Base-by-base conservation (phyloP, 2,888 invertebrate genomes). In the Dasysyrphus tricinctus region DNA sequence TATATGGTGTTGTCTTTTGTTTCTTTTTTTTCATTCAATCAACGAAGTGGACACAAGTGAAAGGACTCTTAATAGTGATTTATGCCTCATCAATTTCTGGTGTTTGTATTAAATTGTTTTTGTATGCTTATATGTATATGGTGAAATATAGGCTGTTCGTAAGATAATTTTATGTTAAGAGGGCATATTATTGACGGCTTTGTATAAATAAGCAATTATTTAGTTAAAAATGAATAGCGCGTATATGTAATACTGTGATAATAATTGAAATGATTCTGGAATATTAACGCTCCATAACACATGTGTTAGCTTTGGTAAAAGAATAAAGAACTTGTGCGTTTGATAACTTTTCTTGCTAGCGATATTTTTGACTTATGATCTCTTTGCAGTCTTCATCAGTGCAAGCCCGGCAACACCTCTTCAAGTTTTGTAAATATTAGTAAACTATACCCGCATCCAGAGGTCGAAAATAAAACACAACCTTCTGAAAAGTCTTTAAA, bases 91-190 rank as follows among this genome's bases (percentile, higher is more conserved):
- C 16, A 49, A 37, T 8, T 67, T 34, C 19, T 7, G 8, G 37
- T 67, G 49, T 67, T n/a, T 44, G 34, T 37, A 16, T 49, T 49
- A 37, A 47, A 49, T 67, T 24, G n/a, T 63, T 63, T 44, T 14
- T 49, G 14, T 8, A 37, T 67, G 19, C 5, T 34, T 49, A 67
- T 49, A 14, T 12, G n/a, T n/a, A n/a, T 8, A 6, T 59, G 9
- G 34, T 14, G 32, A 4, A 56, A 34, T n/a, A 2, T 2, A 16
- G 59, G 14, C 39, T 6, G 39, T 19, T 37, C 1, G 1, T 37
- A 12, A 34, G n/a, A 19, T 7, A 19, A 37, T 24, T 24, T 24
- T 24, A 39, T 59, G 34, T 16, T 16, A 24, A 37, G 5, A 59
- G 6, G 37, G 5, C 37, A 37, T 59, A 37, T 37, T 37, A 16